Evolutionary conservation across 2,113 vertebrate genomes (phyloP).

Genomic region (Vanacampus margaritifer): DNA sequence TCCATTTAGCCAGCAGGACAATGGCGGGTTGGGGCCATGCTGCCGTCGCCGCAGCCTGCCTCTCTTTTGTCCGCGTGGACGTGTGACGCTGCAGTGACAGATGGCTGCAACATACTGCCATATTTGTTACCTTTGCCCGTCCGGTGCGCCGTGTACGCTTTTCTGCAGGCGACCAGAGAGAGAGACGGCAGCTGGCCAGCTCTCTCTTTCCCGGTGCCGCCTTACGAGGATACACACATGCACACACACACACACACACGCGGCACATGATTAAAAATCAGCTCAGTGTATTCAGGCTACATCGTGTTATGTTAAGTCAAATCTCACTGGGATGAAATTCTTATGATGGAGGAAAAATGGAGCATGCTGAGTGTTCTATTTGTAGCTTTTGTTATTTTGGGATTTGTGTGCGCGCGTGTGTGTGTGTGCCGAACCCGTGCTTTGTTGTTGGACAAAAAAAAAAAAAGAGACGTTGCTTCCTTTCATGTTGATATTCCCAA

Average conservation of each 20-base stretch:
- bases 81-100: constrained; percentile 80
- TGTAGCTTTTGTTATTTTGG: constrained; percentile 29
- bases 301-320: not conserved
- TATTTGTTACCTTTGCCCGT: constrained; percentile 87
- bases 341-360: constrained; percentile 6
- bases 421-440: constrained; percentile 16
- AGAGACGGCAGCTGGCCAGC: constrained; percentile 84
- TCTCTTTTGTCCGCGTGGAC: constrained; percentile 74
- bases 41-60: constrained; percentile 56
- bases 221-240: constrained; percentile 4
- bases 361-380: constrained; percentile 34
- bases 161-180: constrained; percentile 78
- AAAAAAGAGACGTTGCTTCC: constrained; percentile 13
- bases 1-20: constrained; percentile 64
- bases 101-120: constrained; percentile 82
- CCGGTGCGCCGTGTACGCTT: constrained; percentile 84
- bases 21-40: constrained; percentile 58
- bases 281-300: constrained; percentile 7
- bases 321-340: constrained; percentile 4
- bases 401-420: constrained; percentile 2
- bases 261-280: constrained; percentile 17
- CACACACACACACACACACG: not conserved
- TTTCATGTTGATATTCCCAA: constrained; percentile 41
- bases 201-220: constrained; percentile 42
- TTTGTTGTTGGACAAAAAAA: constrained; percentile 27